Conservation (phyloP, 1,140 invertebrate species). For the Drosophila melanica region DNA sequence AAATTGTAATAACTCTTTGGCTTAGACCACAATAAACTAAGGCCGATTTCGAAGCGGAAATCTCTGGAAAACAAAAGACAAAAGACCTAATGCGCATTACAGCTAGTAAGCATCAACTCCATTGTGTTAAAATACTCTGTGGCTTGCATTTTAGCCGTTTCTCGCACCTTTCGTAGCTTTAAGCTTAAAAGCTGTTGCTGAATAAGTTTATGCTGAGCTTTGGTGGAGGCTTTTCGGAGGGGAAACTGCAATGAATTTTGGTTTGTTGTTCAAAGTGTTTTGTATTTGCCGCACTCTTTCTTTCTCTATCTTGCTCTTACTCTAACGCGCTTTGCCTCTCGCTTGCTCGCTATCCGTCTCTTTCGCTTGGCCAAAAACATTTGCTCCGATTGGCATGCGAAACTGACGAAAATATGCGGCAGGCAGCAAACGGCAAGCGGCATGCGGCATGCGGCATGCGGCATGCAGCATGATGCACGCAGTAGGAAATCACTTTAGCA, state of each 20-base stretch:
- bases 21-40: too few relatives aligned
- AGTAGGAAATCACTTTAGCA: conserved; percentile 2
- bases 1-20: too few relatives aligned
- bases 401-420: not conserved
- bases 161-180: not conserved
- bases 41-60: too few relatives aligned
- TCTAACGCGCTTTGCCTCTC: not conserved
- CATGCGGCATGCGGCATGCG: not conserved
- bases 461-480: not conserved
- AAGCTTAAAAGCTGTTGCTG: conserved; percentile 26
- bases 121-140: too few relatives aligned
- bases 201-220: conserved; percentile 47
- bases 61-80: too few relatives aligned
- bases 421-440: not conserved
- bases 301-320: not conserved
- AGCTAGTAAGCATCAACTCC: too few relatives aligned
- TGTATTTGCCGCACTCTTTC: not conserved
- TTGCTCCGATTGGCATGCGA: not conserved
- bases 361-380: conserved; percentile 1
- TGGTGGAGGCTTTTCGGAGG: conserved; percentile 21
- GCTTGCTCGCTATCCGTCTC: not conserved
- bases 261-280: not conserved
- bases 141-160: not conserved
- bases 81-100: too few relatives aligned
- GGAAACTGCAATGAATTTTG: conserved; percentile 12